Evolutionary conservation across 2,888 invertebrate genomes (phyloP).

Genomic region (Folsomia manolachei): DNA sequence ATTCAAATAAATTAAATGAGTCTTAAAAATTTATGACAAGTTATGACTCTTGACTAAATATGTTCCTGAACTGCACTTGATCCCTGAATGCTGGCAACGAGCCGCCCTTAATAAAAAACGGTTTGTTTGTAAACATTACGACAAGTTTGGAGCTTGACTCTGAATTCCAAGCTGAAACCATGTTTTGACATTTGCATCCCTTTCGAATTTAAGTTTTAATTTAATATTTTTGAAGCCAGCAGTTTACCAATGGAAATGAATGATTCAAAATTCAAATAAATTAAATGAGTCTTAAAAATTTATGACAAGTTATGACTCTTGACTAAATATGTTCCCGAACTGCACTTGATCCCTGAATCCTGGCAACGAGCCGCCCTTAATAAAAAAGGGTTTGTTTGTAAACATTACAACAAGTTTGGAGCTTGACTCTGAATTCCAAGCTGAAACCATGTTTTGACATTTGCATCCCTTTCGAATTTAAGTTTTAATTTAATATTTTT

Average conservation of each 20-base stretch:
- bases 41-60: not conserved
- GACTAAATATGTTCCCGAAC: not conserved
- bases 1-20: no score
- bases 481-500: not conserved
- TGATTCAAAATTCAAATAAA: no score
- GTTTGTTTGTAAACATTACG: not conserved
- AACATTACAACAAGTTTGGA: no score
- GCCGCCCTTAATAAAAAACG: not conserved
- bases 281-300: not conserved
- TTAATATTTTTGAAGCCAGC: not conserved
- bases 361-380: not conserved
- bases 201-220: not conserved
- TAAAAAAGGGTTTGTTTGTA: not conserved
- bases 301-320: not conserved
- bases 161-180: not conserved
- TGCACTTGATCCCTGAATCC: not conserved
- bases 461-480: not conserved
- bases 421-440: not conserved
- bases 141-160: no score
- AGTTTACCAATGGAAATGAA: no score
- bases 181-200: not conserved
- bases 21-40: not conserved
- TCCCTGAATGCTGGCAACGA: not conserved
- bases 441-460: not conserved
- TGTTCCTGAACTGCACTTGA: not conserved